Evolutionary conservation across 2,797 vertebrate species (phyloP).

Genomic region (Thalassophryne amazonica): DNA sequence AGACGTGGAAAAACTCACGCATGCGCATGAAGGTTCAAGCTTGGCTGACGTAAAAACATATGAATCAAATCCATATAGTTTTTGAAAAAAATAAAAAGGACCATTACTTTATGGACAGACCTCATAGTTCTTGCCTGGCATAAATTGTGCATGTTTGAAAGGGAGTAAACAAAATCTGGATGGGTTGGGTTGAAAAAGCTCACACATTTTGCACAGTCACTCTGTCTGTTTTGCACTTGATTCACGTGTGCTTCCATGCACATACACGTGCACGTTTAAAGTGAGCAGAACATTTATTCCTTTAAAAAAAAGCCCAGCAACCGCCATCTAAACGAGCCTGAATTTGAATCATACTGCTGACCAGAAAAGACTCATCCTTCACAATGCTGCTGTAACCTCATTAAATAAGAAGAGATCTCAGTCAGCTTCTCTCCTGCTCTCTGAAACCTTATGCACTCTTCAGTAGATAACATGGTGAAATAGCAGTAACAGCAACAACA

Average conservation of each 20-base stretch:
- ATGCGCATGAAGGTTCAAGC: too few species aligned
- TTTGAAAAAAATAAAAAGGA: too few species aligned
- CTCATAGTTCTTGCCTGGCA: too few species aligned
- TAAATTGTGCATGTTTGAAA: too few species aligned
- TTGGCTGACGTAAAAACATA: too few species aligned
- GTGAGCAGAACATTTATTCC: constrained; percentile 40
- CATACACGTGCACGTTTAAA: constrained; percentile 4
- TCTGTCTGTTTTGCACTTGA: background rate
- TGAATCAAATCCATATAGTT: too few species aligned
- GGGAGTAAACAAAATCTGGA: too few species aligned
- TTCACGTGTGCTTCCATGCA: background rate
- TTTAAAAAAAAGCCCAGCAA: constrained; percentile 48
- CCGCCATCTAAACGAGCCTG: constrained; percentile 52
- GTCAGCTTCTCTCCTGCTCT: constrained; percentile 26
- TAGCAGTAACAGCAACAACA: too few species aligned
- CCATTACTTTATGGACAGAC: too few species aligned
- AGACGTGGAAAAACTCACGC: too few species aligned
- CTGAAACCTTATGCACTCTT: background rate
- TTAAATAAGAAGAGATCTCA: constrained; percentile 41
- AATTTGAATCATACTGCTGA: constrained; percentile 51
- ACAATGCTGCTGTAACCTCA: constrained; percentile 44
- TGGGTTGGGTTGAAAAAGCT: too few species aligned
- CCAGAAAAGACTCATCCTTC: constrained; percentile 58
- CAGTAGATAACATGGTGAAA: constrained; percentile 16
- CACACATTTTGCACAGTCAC: background rate